phyloP scores from a whole-genome alignment of 2,888 invertebrate genomes.

The Lamellibrachia satsuma region DNA sequence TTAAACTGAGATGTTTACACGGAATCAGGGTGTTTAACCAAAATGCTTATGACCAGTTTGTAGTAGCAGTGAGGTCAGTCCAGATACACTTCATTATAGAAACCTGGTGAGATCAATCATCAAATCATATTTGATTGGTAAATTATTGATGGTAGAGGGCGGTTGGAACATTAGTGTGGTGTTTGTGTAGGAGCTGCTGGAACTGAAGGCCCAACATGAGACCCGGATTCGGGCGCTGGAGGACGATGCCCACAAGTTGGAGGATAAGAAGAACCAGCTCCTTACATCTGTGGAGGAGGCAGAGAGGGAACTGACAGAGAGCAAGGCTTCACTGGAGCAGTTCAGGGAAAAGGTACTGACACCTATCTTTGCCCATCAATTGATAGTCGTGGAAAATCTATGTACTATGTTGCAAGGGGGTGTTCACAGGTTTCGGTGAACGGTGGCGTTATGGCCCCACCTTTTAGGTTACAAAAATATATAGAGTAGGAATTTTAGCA shows the following conservation, averaged over 20 bases:
- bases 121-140: too few relatives aligned
- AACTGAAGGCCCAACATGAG: slow-evolving; percentile 18
- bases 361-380: background rate
- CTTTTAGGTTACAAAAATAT: too few relatives aligned
- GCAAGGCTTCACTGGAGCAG: slow-evolving; percentile 22
- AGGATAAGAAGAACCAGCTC: slow-evolving; percentile 28
- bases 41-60: too few relatives aligned
- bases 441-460: too few relatives aligned
- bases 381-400: background rate
- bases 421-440: too few relatives aligned
- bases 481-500: too few relatives aligned
- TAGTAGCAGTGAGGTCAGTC: too few relatives aligned
- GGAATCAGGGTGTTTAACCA: too few relatives aligned
- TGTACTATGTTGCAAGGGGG: too few relatives aligned
- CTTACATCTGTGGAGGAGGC: slow-evolving; percentile 25
- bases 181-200: slow-evolving; percentile 20
- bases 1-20: too few relatives aligned
- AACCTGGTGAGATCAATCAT: too few relatives aligned
- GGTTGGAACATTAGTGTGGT: background rate
- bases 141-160: background rate
- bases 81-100: too few relatives aligned
- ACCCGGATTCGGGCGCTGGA: slow-evolving; percentile 43
- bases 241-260: slow-evolving; percentile 44
- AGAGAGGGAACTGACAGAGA: slow-evolving; percentile 34
- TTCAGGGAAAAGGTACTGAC: slow-evolving; percentile 22